Conservation (phyloP, 2,888 invertebrate species). For the Stenoptilia bipunctidactyla region DNA sequence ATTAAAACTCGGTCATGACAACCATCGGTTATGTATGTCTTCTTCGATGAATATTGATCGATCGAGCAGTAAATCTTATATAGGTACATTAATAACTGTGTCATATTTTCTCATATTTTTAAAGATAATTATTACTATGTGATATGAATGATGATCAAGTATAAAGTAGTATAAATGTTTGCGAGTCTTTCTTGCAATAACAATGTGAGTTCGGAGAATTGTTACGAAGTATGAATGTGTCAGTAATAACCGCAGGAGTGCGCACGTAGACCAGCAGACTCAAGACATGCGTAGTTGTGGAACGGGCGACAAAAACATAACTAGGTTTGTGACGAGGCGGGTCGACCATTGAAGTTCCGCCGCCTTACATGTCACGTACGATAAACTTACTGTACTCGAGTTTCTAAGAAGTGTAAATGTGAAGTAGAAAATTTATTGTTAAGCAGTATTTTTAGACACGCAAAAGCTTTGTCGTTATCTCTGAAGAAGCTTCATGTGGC, state of each 20-base stretch:
- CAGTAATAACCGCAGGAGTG: too few species aligned
- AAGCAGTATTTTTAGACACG: too few species aligned
- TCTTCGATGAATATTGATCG: slow-evolving; percentile 20
- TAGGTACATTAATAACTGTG: slow-evolving; percentile 19
- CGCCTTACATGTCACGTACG: slow-evolving; percentile 42
- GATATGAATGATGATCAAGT: slow-evolving; percentile 6
- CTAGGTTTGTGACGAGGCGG: slow-evolving; percentile 23
- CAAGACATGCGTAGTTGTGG: not conserved
- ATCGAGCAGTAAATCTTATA: not conserved
- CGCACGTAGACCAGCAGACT: not conserved
- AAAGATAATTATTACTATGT: slow-evolving; percentile 23
- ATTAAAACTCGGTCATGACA: slow-evolving; percentile 39
- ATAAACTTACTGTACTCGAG: slow-evolving; percentile 23
- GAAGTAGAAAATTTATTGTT: too few species aligned
- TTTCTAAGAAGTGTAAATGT: slow-evolving; percentile 41
- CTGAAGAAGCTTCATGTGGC: too few species aligned
- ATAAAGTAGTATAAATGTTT: slow-evolving; percentile 2
- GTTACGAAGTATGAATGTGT: too few species aligned
- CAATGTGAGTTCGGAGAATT: not conserved
- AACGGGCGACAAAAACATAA: not conserved
- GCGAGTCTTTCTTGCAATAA: not conserved
- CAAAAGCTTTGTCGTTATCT: too few species aligned
- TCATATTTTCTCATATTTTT: slow-evolving; percentile 38
- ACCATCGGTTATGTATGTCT: slow-evolving; percentile 22
- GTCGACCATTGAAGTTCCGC: slow-evolving; percentile 37